phyloP scores from a whole-genome alignment of 2,888 invertebrate species.

The Athalia cordata region DNA sequence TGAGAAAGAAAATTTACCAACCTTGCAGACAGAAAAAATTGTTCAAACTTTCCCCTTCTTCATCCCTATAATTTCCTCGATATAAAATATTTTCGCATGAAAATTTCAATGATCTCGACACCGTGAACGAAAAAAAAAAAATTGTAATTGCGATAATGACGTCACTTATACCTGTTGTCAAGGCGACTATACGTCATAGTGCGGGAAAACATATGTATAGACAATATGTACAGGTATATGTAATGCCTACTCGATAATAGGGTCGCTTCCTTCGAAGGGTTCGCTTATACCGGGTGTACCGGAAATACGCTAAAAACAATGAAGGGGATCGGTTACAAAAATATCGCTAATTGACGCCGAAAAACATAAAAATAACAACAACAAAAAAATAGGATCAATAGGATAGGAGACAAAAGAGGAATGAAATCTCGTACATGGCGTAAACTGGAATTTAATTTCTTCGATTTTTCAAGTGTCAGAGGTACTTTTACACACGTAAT shows the following conservation, averaged over 20 bases:
- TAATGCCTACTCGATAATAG: background rate
- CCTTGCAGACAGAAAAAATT: background rate
- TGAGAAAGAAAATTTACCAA: background rate
- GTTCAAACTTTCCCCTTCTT: too few relatives aligned
- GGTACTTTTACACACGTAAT: background rate
- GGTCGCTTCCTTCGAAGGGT: constrained; percentile 4
- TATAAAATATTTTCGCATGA: too few relatives aligned
- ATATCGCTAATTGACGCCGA: background rate
- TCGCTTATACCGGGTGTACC: constrained; percentile 22
- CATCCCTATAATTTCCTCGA: too few relatives aligned
- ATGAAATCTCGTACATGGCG: background rate
- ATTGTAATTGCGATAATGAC: constrained; percentile 26
- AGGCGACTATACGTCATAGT: constrained; percentile 43
- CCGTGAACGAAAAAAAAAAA: too few relatives aligned
- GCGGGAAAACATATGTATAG: background rate
- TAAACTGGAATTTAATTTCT: background rate
- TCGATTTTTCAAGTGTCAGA: background rate
- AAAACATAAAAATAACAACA: background rate
- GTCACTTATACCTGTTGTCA: constrained; percentile 53
- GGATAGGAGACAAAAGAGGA: background rate
- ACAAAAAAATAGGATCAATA: background rate
- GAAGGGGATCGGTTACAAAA: background rate
- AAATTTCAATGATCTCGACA: too few relatives aligned
- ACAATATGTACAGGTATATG: background rate
- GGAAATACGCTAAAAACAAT: background rate